Conservation (phyloP, 2,888 invertebrate species). For the Eupelmus urozonus region DNA sequence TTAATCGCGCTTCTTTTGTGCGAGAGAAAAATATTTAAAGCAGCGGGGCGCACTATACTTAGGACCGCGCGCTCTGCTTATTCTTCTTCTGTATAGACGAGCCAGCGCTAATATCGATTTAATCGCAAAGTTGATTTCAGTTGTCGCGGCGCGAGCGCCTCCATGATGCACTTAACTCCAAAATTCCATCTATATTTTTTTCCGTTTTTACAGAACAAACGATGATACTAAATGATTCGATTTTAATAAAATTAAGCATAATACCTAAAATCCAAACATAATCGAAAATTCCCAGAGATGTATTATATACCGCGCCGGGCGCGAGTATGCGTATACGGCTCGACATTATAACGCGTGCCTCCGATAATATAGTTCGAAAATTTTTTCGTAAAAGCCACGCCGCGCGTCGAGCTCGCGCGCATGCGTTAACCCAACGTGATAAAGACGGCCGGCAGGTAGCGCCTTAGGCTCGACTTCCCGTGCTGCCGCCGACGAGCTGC, state of each 20-base stretch:
- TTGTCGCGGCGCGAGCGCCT: slow-evolving; percentile 47
- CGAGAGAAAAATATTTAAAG: too few species aligned
- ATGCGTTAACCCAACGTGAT: slow-evolving; percentile 53
- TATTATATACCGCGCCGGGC: too few species aligned
- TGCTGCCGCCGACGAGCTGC: slow-evolving; percentile 46
- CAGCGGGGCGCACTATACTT: too few species aligned
- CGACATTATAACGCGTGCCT: too few species aligned
- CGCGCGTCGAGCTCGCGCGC: slow-evolving; percentile 48
- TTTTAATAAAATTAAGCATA: too few species aligned
- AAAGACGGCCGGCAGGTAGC: background rate
- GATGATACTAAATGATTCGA: too few species aligned
- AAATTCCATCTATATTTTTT: background rate
- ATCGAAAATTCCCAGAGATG: background rate
- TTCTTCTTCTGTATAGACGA: too few species aligned
- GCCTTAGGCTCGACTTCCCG: slow-evolving; percentile 63
- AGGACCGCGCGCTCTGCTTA: too few species aligned
- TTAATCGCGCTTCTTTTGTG: too few species aligned
- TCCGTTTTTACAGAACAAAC: background rate
- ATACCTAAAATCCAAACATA: too few species aligned
- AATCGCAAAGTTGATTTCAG: slow-evolving; percentile 64
- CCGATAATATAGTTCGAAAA: too few species aligned
- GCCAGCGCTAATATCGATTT: slow-evolving; percentile 66
- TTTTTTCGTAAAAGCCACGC: slow-evolving; percentile 45
- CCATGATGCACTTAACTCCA: slow-evolving; percentile 9
- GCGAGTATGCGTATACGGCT: background rate